Evolutionary conservation across 2,113 vertebrate genomes (phyloP).

Genomic region (Enhydra lutris): DNA sequence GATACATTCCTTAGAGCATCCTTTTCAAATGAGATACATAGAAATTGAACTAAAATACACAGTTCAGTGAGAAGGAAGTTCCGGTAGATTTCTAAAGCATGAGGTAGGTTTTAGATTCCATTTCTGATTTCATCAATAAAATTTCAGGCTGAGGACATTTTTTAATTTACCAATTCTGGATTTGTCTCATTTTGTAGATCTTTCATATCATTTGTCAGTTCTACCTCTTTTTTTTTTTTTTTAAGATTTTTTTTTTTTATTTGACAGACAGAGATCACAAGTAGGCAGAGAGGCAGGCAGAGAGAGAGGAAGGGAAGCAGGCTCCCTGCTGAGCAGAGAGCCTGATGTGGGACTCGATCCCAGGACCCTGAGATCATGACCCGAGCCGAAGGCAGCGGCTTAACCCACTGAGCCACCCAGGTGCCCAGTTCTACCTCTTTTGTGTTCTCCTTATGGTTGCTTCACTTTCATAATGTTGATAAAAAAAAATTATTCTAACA

Average conservation of each 20-base stretch:
- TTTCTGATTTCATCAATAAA: background rate
- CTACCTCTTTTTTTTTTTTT: background rate
- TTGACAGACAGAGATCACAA: no score
- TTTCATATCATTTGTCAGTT: background rate
- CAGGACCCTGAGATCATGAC: no score
- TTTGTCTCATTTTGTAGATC: background rate
- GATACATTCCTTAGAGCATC: background rate
- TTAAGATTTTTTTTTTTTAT: no score
- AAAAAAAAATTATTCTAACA: background rate
- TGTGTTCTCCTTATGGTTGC: background rate
- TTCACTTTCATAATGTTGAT: background rate
- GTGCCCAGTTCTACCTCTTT: background rate
- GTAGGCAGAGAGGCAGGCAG: no score
- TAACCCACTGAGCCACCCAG: no score
- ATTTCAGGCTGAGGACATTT: background rate
- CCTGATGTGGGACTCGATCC: no score
- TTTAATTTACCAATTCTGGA: background rate
- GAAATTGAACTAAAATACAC: constrained; percentile 21
- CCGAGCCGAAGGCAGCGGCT: no score
- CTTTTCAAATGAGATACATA: background rate
- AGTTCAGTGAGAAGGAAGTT: background rate
- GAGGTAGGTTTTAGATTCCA: background rate
- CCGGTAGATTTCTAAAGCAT: background rate
- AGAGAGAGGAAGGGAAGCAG: no score
- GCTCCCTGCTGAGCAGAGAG: no score